These are phyloP conservation scores for Saxicola maurus DNA, from an alignment of 2,797 vertebrate genomes.

Conservation along the genomic window DNA sequence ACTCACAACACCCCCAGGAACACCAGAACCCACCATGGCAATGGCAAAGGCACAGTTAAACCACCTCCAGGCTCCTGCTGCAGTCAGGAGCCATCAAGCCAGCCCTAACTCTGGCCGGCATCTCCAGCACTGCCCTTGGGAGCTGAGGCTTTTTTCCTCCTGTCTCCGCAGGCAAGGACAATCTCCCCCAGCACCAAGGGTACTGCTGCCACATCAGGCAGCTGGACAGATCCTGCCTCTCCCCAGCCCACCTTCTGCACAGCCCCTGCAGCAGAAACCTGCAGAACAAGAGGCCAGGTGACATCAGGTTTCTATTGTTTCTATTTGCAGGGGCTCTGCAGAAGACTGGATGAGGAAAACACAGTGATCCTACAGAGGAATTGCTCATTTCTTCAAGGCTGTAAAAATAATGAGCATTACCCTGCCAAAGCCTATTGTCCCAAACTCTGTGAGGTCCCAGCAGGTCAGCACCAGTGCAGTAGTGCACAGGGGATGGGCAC, in stretches of 20 bases:
- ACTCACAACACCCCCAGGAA: neutral
- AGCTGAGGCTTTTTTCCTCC: neutral
- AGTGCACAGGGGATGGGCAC: neutral
- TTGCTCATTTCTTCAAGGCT: neutral
- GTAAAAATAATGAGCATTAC: neutral
- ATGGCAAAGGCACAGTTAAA: conserved; percentile 16
- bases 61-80: neutral
- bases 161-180: conserved; percentile 58
- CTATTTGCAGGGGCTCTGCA: neutral
- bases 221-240: neutral
- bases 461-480: neutral
- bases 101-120: conserved; percentile 28
- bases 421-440: neutral
- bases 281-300: neutral
- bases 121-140: neutral
- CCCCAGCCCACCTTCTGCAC: neutral
- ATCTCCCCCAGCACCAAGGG: conserved; percentile 26
- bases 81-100: conserved; percentile 42
- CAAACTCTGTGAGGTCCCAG: accelerated
- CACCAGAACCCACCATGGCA: neutral
- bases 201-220: neutral
- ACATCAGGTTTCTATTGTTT: neutral
- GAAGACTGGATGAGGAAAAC: neutral
- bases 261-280: neutral
- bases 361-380: neutral